A percentile compares a stretch with the other conserved stretches of the same genome.
Conservation (phyloP, 92 coral and sea anemone species). For the Heliopora coerulea region DNA sequence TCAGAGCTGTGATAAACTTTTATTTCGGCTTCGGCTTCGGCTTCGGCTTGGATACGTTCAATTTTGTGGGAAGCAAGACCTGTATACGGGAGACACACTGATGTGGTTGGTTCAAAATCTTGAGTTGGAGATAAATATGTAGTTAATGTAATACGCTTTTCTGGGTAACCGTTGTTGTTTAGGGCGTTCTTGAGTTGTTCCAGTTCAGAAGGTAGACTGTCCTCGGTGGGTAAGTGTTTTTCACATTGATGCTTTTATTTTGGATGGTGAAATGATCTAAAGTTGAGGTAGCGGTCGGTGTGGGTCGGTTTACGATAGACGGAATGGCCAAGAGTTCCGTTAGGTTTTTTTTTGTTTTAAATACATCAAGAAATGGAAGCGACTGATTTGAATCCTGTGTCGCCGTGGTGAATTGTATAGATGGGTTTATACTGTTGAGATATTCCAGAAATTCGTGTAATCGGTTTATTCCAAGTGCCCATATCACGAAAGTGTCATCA, state of each 20-base stretch:
- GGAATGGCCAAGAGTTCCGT: neutral
- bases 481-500: slow-evolving; percentile 12
- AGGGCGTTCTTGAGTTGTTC: neutral
- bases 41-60: neutral
- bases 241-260: slow-evolving; percentile 23
- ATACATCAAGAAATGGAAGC: slow-evolving; percentile 12
- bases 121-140: neutral
- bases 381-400: slow-evolving; percentile 11
- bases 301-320: slow-evolving; percentile 21
- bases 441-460: neutral
- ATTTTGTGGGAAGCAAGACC: neutral
- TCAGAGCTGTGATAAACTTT: no score
- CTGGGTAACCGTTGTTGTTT: slow-evolving; percentile 21
- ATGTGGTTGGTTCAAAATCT: neutral
- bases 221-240: slow-evolving; percentile 12
- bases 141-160: slow-evolving; percentile 3
- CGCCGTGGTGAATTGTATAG: slow-evolving; percentile 31
- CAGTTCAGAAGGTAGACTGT: neutral
- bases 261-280: slow-evolving; percentile 21
- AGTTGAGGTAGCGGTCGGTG: slow-evolving; percentile 31
- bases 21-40: no score
- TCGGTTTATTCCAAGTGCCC: neutral
- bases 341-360: neutral
- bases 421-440: slow-evolving; percentile 17
- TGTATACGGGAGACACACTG: neutral